Evolutionary conservation across 1,140 invertebrate species (phyloP), one percentile per base, ranked within the genome.

Genomic region (Leguminivora glycinivorella): DNA sequence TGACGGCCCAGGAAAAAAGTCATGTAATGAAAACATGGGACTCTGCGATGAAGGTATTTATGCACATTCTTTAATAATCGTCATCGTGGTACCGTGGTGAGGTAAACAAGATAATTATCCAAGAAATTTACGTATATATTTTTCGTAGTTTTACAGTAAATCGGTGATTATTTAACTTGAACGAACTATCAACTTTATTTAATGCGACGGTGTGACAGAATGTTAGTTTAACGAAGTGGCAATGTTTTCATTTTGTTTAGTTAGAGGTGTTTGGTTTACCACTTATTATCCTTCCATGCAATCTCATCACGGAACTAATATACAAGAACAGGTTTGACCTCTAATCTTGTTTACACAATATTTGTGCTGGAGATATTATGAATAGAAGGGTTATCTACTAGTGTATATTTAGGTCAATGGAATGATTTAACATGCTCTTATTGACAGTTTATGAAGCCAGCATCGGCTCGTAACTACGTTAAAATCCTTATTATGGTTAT

Each of bases 31-130:
- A 75, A 83, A 71, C 70, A 89, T 89, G 87, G 87, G 87, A 67
- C 79, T 89, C 60, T 87, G 86, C 70, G 84, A 89, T 72, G 85
- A 88, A 81, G 87, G 87, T 89, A 82, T 79, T 83, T 70, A 56
- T 77, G 73, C 60, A 43, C 52, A 67, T 4, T 70, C 31, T 71
- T 68, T 58, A 5, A 67, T 67, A 67, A 40, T 38, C 66, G 38
- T 67, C 34, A 40, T 67, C 66, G 9, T 67, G 38, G 66, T 63
- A 29, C 24, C 25, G 69, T 78, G 69, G 24, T 72, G 70, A 68
- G 72, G 82, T 84, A 88, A 87, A 88, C 83, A 85, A 84, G 78
- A 76, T 84, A 84, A 88, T 88, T 86, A 84, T 10, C 24, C 22
- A n/a, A 60, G 56, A 60, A 9, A 60, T 60, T 60, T 26, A 63